Evolutionary conservation across 2,888 invertebrate species (phyloP), one percentile per base, ranked within the genome.

Genomic region (Synanthedon myopaeformis): DNA sequence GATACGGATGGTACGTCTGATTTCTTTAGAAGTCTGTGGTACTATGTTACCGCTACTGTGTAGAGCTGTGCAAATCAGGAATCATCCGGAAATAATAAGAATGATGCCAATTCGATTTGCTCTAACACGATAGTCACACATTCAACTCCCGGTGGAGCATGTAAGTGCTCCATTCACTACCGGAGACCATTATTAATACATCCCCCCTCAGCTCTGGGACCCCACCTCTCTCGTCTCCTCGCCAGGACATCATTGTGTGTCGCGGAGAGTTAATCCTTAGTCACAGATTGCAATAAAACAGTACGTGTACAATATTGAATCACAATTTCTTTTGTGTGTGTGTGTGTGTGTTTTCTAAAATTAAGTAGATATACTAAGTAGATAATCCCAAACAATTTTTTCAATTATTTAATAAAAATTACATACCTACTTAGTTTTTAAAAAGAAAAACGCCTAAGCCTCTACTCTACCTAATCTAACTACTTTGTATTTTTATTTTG

Each of bases 81-180:
- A 35, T 35, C 35, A 71, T 12, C 5, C 8, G 35, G 35, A 35
- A 35, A 35, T 35, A 35, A 10, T 35, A 35, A 35, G n/a, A 51
- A 69, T 75, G 79, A 76, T 72, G 73, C 73, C 77, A 74, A 85
- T 83, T 84, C 83, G 82, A 85, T 85, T 86, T 84, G 79, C 80
- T 76, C 74, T 80, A 78, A 79, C 80, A 75, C 80, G 79, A 82
- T 82, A 79, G 84, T 82, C 82, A 82, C 84, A 84, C 82, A 83
- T 83, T 83, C 76, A 76, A 71, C 73, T 81, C 82, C 82, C 83
- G 74, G 64, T 69, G 79, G 83, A 84, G 74, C 82, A 82, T 83
- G 82, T 84, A 83, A 84, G 84, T 84, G 82, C 76, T 81, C 81
- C 81, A 84, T 85, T 85, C 84, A 82, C 78, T 74, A 72, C 76